Evolutionary conservation across 2,113 vertebrate genomes (phyloP).

Genomic region (Zosterops borbonicus): DNA sequence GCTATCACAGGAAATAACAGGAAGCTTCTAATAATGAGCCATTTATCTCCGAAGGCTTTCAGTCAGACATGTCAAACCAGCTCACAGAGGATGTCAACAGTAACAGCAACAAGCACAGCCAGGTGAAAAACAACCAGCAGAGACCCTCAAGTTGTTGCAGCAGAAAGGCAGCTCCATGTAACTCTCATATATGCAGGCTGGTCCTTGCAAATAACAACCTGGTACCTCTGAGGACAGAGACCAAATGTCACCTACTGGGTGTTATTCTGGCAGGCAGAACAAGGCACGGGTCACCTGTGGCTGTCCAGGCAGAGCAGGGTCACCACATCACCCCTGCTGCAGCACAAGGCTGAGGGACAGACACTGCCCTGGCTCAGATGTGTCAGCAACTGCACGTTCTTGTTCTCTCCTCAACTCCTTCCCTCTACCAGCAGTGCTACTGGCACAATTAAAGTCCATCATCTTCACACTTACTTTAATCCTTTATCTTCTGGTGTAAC

Average conservation of each 20-base stretch:
- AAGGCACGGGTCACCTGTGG: not conserved
- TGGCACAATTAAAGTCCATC: not conserved
- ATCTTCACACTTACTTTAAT: not conserved
- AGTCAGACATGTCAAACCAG: not conserved
- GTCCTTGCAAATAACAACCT: not conserved
- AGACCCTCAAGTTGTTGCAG: not conserved
- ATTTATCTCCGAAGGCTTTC: not conserved
- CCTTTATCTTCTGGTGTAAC: not conserved
- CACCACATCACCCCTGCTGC: fast-evolving
- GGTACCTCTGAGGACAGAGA: not conserved
- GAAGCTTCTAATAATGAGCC: not conserved
- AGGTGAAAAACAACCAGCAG: not conserved
- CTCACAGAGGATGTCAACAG: not conserved
- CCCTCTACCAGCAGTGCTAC: not conserved
- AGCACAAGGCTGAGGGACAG: not conserved
- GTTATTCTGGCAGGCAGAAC: fast-evolving
- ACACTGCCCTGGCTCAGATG: fast-evolving
- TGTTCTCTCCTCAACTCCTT: not conserved
- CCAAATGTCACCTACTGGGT: not conserved
- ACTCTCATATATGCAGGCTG: not conserved
- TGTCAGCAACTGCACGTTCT: not conserved
- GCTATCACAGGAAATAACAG: not conserved
- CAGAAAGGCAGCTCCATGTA: not conserved
- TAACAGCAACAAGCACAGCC: not conserved
- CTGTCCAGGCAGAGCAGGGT: not conserved